Evolutionary conservation across 2,797 vertebrate genomes (phyloP), one percentile per base, ranked within the genome.

Genomic region (Trematocara caparti): DNA sequence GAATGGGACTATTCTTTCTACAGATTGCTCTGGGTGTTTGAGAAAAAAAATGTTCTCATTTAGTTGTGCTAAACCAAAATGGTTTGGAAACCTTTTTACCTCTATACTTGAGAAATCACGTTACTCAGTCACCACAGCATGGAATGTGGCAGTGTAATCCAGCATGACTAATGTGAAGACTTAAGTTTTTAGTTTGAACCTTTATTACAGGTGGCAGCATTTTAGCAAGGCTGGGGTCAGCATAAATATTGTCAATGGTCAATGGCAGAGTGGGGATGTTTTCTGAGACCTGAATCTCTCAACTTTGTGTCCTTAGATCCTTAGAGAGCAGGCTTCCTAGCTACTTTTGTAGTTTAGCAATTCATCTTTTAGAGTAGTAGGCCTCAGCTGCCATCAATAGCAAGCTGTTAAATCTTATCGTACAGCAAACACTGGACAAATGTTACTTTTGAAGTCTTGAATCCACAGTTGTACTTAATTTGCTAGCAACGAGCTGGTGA

Each of bases 21-120:
- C 73, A 83, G 85, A 89, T 87, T 83, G 78, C 80, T 90, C 36
- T 77, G 69, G 72, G 69, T 50, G 45, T 78, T 6, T 6, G 53
- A 66, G 71, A 40, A 48, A 53, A 75, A 75, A 76, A 86, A 76
- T 64, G 48, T 84, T 88, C 62, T 89, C 74, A 83, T 84, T 86
- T 84, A 82, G 38, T 40, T 51, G 40, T 59, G 73, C 82, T 83
- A 77, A 88, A 81, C 76, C 30, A 21, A 66, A 82, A 73, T 32
- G 6, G 32, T 80, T 81, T 75, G 57, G 86, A 79, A 81, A 86
- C 24, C 36, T 51, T 80, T 78, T 78, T 6, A 53, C 19, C 30
- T 36, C 73, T 80, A 75, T 78, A 76, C 73, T 3, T 45, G 15
- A 76, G 15, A n/a, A 50, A 66, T 4, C 1, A 1, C 15, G 27